These are phyloP conservation scores for Rhagophthalmus giganteus DNA, from an alignment of 2,888 invertebrate genomes.

Conservation along the genomic window DNA sequence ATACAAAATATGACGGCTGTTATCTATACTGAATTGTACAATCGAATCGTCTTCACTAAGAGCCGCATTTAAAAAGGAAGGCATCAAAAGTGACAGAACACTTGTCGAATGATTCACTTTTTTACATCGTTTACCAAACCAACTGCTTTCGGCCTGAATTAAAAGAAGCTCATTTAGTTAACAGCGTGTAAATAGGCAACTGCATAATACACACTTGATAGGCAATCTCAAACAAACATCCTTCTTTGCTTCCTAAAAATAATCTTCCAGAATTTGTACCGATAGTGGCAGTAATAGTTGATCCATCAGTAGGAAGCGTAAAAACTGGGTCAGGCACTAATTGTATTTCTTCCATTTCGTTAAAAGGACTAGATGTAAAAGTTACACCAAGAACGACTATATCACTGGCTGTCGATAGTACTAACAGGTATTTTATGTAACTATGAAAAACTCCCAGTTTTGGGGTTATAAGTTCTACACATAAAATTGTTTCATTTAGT, in stretches of 20 bases:
- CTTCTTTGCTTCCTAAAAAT: slow-evolving; percentile 94
- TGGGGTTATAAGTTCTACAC: slow-evolving; percentile 88
- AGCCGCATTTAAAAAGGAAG: slow-evolving; percentile 85
- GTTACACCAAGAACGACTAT: slow-evolving; percentile 83
- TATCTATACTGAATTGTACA: slow-evolving; percentile 85
- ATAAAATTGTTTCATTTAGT: slow-evolving; percentile 89
- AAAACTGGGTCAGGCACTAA: slow-evolving; percentile 94
- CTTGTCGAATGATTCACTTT: slow-evolving; percentile 94
- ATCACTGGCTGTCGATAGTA: slow-evolving; percentile 93
- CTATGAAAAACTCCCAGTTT: slow-evolving; percentile 86
- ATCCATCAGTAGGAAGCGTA: slow-evolving; percentile 86
- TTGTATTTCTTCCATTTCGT: slow-evolving; percentile 76
- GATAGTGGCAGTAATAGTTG: slow-evolving; percentile 79
- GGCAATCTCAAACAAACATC: slow-evolving; percentile 89
- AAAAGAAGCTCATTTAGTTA: slow-evolving; percentile 18
- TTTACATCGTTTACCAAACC: slow-evolving; percentile 94
- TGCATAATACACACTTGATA: slow-evolving; percentile 93
- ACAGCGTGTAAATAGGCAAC: too few relatives aligned
- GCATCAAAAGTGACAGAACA: slow-evolving; percentile 83
- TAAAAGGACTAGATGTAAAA: slow-evolving; percentile 59
- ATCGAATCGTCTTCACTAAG: slow-evolving; percentile 87
- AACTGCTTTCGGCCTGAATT: slow-evolving; percentile 76
- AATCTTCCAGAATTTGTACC: slow-evolving; percentile 85
- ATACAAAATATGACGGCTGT: slow-evolving; percentile 86
- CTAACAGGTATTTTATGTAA: slow-evolving; percentile 87